A percentile compares a stretch with the other conserved stretches of the same genome.
Evolutionary conservation across 2,113 vertebrate genomes (phyloP).

Genomic region (Xyliphius kryptos): DNA sequence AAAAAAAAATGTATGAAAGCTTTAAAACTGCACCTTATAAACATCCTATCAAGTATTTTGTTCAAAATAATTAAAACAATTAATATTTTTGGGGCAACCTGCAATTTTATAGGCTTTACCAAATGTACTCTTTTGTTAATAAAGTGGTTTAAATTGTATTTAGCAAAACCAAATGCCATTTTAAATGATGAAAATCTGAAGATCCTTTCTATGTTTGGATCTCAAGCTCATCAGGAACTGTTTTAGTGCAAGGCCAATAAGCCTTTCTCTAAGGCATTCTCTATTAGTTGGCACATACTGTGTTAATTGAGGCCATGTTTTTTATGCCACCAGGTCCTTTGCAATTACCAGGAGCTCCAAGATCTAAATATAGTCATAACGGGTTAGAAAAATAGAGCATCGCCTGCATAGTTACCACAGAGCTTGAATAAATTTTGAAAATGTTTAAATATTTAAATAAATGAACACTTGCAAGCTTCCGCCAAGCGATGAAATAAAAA

Average conservation of each 20-base stretch:
- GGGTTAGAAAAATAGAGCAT: neutral
- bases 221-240: conserved; percentile 3
- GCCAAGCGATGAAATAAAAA: conserved; percentile 3
- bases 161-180: neutral
- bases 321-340: conserved; percentile 14
- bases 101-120: no score
- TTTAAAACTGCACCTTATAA: no score
- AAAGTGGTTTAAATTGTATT: neutral
- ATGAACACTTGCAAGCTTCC: neutral
- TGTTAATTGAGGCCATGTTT: conserved; percentile 24
- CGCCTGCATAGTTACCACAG: neutral
- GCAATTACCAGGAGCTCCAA: conserved; percentile 18
- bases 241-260: conserved; percentile 11
- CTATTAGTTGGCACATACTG: conserved; percentile 11
- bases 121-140: no score
- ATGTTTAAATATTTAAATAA: conserved; percentile 26
- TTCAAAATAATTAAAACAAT: no score
- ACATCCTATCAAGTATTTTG: no score
- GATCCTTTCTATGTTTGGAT: neutral
- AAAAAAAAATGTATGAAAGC: no score
- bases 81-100: no score
- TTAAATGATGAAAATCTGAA: neutral
- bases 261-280: neutral
- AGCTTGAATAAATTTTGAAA: conserved; percentile 14
- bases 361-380: conserved; percentile 5